Evolutionary conservation across 2,113 vertebrate species (phyloP).

Genomic region (Pelecanoides urinatrix): DNA sequence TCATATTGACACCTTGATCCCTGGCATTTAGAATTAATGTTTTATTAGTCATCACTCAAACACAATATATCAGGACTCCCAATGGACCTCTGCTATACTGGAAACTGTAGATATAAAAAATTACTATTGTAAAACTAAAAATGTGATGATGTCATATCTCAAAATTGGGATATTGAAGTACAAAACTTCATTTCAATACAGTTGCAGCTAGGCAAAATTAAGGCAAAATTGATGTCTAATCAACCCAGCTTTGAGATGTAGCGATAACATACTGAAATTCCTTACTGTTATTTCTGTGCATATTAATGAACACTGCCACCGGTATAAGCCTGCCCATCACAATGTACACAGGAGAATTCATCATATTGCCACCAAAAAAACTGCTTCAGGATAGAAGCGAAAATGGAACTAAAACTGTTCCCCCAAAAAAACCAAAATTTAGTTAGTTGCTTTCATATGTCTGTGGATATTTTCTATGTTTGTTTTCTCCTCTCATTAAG

Average conservation of each 20-base stretch:
- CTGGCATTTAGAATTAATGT: not conserved
- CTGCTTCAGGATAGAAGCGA: not conserved
- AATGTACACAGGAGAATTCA: not conserved
- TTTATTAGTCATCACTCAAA: not conserved
- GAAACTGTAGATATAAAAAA: not conserved
- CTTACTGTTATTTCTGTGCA: not conserved
- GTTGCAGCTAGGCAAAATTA: not conserved
- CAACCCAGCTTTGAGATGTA: not conserved
- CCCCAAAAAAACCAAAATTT: not conserved
- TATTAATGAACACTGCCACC: not conserved
- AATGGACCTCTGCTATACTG: not conserved
- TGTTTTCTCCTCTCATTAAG: conserved; percentile 9
- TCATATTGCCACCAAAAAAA: not conserved
- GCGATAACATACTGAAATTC: not conserved
- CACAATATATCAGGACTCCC: not conserved
- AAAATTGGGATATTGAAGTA: not conserved
- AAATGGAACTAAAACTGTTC: not conserved
- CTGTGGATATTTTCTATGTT: not conserved
- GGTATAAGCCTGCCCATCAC: not conserved
- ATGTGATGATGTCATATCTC: not conserved
- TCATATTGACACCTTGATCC: not conserved
- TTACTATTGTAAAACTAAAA: not conserved
- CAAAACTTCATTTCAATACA: not conserved
- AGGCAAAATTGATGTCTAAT: not conserved
- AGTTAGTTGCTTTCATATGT: not conserved